Conservation (phyloP, 2,888 invertebrate species). For the Hedya salicella region DNA sequence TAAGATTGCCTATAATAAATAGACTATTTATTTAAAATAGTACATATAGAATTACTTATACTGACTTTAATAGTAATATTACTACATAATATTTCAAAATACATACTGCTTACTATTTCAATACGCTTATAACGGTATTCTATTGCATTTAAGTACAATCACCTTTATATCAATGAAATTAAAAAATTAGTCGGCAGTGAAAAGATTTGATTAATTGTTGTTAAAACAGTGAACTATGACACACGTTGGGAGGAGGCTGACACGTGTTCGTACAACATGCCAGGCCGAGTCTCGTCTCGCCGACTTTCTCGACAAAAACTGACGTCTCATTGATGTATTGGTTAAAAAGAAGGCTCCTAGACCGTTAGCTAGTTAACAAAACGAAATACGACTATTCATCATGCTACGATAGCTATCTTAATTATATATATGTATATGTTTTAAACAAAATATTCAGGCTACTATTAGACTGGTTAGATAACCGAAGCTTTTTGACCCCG, state of each 20-base stretch:
- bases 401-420: conserved; percentile 63
- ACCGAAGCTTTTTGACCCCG: conserved; percentile 46
- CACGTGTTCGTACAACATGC: conserved; percentile 62
- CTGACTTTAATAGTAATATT: background rate
- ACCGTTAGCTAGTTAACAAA: conserved; percentile 77
- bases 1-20: too few relatives aligned
- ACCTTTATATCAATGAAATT: conserved; percentile 19
- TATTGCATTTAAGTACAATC: background rate
- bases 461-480: conserved; percentile 41
- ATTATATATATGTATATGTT: conserved; percentile 52
- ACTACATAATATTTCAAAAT: background rate
- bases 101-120: background rate
- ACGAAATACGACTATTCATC: conserved; percentile 71
- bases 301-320: conserved; percentile 65
- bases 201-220: conserved; percentile 71
- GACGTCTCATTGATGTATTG: conserved; percentile 79
- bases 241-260: conserved; percentile 59
- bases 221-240: conserved; percentile 79
- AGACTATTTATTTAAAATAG: too few relatives aligned
- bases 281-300: conserved; percentile 53
- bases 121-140: background rate
- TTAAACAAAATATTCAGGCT: conserved; percentile 48
- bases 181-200: conserved; percentile 60
- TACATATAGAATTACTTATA: too few relatives aligned
- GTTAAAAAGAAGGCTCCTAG: conserved; percentile 67